phyloP scores from a whole-genome alignment of 92 coral and sea anemone species.

The Heliopora coerulea region DNA sequence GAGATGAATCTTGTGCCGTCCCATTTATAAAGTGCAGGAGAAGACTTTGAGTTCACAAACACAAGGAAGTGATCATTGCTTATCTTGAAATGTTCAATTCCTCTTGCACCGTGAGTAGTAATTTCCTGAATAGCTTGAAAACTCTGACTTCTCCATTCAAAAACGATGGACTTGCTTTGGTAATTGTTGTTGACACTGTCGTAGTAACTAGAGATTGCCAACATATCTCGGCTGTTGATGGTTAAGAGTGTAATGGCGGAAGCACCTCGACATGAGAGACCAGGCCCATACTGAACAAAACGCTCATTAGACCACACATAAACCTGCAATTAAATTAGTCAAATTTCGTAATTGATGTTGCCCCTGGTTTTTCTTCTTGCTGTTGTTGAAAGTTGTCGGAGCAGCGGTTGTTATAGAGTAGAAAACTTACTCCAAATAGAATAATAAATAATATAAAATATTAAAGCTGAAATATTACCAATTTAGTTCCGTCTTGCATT shows the following conservation, averaged over 20 bases:
- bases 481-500: no score
- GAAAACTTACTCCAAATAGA: no score
- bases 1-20: conserved; percentile 39
- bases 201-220: conserved; percentile 73
- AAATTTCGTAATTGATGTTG: no score
- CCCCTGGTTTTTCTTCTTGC: no score
- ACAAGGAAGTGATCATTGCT: conserved; percentile 69
- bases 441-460: no score
- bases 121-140: conserved; percentile 64
- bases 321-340: conserved; percentile 52
- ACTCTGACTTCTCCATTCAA: conserved; percentile 61
- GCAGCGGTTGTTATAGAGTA: no score
- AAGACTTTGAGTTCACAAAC: conserved; percentile 71
- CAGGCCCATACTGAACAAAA: conserved; percentile 53
- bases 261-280: conserved; percentile 69
- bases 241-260: conserved; percentile 77
- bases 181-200: conserved; percentile 60
- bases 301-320: conserved; percentile 60
- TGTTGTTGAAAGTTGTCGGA: no score
- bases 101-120: conserved; percentile 75
- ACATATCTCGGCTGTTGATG: conserved; percentile 55
- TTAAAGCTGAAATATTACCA: no score
- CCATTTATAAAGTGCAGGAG: conserved; percentile 64
- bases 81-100: conserved; percentile 74
- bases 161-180: conserved; percentile 71